Evolutionary conservation across 2,797 vertebrate genomes (phyloP).

Genomic region (Bovichtus diacanthus): DNA sequence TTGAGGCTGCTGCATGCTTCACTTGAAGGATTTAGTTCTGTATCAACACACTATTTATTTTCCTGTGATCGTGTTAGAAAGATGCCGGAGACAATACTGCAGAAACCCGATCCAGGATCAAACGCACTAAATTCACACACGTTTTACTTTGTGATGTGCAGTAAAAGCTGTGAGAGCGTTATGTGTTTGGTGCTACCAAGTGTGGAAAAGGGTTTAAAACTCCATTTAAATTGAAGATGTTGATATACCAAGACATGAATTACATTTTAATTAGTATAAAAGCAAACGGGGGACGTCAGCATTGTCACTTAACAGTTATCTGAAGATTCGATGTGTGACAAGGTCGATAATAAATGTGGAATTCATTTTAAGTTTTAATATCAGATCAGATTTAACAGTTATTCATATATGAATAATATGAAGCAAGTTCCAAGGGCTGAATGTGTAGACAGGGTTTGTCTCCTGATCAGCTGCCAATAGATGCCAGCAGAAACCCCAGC

Average conservation of each 20-base stretch:
- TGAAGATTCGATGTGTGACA: background rate
- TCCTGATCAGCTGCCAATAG: slow-evolving; percentile 44
- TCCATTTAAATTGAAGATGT: background rate
- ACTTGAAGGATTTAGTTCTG: background rate
- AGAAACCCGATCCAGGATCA: background rate
- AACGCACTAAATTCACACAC: background rate
- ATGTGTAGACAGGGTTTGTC: slow-evolving; percentile 19
- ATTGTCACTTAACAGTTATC: background rate
- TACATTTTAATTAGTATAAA: background rate
- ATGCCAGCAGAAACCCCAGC: slow-evolving; percentile 72
- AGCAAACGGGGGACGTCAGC: background rate
- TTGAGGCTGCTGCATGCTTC: slow-evolving; percentile 7
- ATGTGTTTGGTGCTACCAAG: background rate
- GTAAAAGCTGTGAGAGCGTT: background rate
- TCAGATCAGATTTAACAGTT: background rate
- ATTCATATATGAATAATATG: slow-evolving; percentile 16
- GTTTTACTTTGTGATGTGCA: background rate
- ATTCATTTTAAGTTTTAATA: background rate
- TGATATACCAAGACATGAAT: background rate
- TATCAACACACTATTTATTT: background rate
- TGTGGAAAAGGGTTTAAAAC: background rate
- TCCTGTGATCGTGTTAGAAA: background rate
- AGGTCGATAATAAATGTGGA: background rate
- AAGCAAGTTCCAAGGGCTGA: slow-evolving; percentile 6
- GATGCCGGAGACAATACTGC: background rate